Evolutionary conservation across 64 coral and sea anemone species (phyloP), one percentile per base, ranked within the genome.

Genomic region (Pocillopora verrucosa): DNA sequence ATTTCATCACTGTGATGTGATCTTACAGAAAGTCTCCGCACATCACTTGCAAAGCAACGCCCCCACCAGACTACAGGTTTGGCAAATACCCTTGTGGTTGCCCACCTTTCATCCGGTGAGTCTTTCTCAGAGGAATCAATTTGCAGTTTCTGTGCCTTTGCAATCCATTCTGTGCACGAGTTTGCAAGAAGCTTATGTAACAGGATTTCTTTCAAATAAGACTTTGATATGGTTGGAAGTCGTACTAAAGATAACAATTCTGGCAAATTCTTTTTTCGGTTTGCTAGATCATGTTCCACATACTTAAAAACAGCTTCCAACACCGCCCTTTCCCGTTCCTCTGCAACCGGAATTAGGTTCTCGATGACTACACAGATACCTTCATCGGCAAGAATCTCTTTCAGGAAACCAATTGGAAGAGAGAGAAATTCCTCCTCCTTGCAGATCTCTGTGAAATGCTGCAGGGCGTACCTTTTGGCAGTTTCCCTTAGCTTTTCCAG

Each of bases 281-380:
- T 86, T 59, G 76, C 22, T 20, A 62, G 58, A 68, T 98, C 78
- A 20, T 94, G 90, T n/a, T 92, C 38, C 13, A 92, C 38, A 26
- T 98, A 98, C 20, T 58, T 60, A 5, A 98, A 41, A 10, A 94
- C 89, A 10, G n/a, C 76, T 61, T 98, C 37, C 34, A 98, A 78
- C 34, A 98, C 83, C 65, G 65, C 62, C 60, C 94, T 65, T 58
- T 98, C 96, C 56, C 82, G 87, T 34, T 90, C 65, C 63, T 79
- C 86, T 74, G 56, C 82, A 56, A 88, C 41, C 30, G 83, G 92
- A 74, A 98, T 82, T 77, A 98, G 11, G 13, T 68, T 87, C 82
- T 92, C 76, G 62, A 79, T 79, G 22, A 83, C 86, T 5, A 94
- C 87, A 80, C 87, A 85, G 25, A 98, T 24, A 11, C 80, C 75